Evolutionary conservation across 2,113 vertebrate species (phyloP).

Genomic region (Mesitornis unicolor): DNA sequence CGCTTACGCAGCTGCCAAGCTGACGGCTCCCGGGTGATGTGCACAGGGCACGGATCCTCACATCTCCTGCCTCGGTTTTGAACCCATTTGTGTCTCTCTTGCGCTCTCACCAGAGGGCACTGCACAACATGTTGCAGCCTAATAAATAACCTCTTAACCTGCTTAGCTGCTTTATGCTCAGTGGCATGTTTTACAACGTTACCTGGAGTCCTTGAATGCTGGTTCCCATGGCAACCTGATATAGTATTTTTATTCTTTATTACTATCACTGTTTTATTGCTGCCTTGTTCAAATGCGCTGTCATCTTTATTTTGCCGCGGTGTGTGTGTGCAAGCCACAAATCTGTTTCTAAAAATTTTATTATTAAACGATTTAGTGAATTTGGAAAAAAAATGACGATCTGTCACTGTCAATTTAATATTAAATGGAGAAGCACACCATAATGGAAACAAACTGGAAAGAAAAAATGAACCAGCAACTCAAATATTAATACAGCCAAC

Average conservation of each 20-base stretch:
- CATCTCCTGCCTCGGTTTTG: neutral
- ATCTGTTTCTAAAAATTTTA: constrained; percentile 54
- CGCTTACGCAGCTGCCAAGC: neutral
- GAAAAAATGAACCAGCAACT: neutral
- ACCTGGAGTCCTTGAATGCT: constrained; percentile 73
- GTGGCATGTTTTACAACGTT: constrained; percentile 70
- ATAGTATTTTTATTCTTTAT: constrained; percentile 74
- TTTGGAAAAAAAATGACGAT: constrained; percentile 18
- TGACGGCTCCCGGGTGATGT: rapidly evolving
- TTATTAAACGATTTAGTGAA: constrained; percentile 49
- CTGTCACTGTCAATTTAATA: constrained; percentile 47
- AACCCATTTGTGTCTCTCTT: neutral
- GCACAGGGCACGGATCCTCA: rapidly evolving
- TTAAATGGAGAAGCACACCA: neutral
- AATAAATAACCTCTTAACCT: constrained; percentile 74
- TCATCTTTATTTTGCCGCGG: constrained; percentile 66
- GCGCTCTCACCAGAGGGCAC: constrained; percentile 70
- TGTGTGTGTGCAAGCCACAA: neutral
- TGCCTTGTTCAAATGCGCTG: constrained; percentile 65
- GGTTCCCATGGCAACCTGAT: constrained; percentile 69
- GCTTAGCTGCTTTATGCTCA: constrained; percentile 70
- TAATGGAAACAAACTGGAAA: constrained; percentile 29
- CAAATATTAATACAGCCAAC: constrained; percentile 10
- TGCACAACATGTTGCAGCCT: constrained; percentile 57
- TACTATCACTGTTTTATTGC: constrained; percentile 71